phyloP scores from a whole-genome alignment of 2,888 invertebrate species.

The Ernsta delagoae region DNA sequence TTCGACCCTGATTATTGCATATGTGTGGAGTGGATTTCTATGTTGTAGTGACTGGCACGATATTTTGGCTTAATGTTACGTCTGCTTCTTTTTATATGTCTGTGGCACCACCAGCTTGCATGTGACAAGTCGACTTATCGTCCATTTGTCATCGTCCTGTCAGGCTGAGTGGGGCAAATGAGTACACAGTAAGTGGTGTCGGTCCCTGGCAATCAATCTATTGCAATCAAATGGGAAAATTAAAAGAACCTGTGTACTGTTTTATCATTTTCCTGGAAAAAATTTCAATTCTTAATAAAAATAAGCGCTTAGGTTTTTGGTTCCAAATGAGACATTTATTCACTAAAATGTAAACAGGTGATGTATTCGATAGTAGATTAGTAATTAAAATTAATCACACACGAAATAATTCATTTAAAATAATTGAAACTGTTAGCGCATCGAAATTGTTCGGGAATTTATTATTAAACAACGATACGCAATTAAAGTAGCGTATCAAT shows the following conservation, averaged over 20 bases:
- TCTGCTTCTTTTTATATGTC: too few relatives aligned
- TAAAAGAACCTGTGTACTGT: slow-evolving; percentile 3
- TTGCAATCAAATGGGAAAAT: slow-evolving; percentile 36
- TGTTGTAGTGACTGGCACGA: too few relatives aligned
- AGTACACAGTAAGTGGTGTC: slow-evolving; percentile 45
- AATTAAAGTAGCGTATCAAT: slow-evolving; percentile 35
- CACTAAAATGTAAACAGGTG: slow-evolving; percentile 8
- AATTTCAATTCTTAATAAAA: not conserved
- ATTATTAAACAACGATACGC: slow-evolving; percentile 30
- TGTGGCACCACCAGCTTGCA: slow-evolving; percentile 35
- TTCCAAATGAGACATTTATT: too few relatives aligned
- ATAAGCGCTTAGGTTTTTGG: too few relatives aligned
- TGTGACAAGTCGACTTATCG: slow-evolving; percentile 39
- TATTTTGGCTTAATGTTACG: too few relatives aligned
- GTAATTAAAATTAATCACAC: slow-evolving; percentile 25
- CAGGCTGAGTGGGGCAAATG: slow-evolving; percentile 46
- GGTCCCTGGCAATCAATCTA: slow-evolving; percentile 50
- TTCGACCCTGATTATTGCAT: too few relatives aligned
- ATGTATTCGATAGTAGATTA: not conserved
- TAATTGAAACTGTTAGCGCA: slow-evolving; percentile 21
- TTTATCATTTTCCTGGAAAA: slow-evolving; percentile 15
- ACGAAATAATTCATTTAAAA: slow-evolving; percentile 19
- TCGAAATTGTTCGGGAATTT: slow-evolving; percentile 27
- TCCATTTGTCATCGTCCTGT: slow-evolving; percentile 38
- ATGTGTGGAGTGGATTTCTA: too few relatives aligned